Evolutionary conservation across 2,888 invertebrate species (phyloP).

Genomic region (Athalia cordata): DNA sequence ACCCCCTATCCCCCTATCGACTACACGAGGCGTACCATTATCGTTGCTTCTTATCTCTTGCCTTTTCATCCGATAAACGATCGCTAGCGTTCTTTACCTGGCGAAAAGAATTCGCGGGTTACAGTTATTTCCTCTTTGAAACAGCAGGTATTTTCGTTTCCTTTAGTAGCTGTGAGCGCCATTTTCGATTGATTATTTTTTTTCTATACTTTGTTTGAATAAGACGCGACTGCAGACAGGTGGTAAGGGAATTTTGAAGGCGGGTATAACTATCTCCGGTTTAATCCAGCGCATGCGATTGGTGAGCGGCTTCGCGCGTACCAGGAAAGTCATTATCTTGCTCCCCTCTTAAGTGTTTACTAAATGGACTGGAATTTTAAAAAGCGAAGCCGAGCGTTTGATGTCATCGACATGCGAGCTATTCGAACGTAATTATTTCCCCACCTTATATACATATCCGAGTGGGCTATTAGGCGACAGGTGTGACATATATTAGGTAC

Average conservation of each 20-base stretch:
- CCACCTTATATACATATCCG: not conserved
- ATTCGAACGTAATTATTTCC: slow-evolving; percentile 32
- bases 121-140: not conserved
- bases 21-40: slow-evolving; percentile 18
- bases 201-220: not conserved
- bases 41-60: slow-evolving; percentile 21
- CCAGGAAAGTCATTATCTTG: slow-evolving; percentile 36
- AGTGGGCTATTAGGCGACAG: slow-evolving; percentile 22
- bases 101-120: not conserved
- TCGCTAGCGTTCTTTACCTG: slow-evolving; percentile 13
- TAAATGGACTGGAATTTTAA: slow-evolving; percentile 39
- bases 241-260: slow-evolving; percentile 11
- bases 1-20: not conserved
- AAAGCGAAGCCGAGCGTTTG: slow-evolving; percentile 37
- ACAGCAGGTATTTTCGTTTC: not conserved
- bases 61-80: slow-evolving; percentile 33
- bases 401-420: slow-evolving; percentile 43
- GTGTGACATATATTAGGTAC: slow-evolving; percentile 33
- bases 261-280: slow-evolving; percentile 23
- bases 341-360: slow-evolving; percentile 37
- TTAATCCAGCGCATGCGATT: slow-evolving; percentile 20
- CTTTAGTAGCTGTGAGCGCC: not conserved
- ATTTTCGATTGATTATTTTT: slow-evolving; percentile 1
- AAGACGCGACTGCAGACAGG: slow-evolving; percentile 2
- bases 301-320: slow-evolving; percentile 26